Evolutionary conservation across 2,797 vertebrate species (phyloP).

Genomic region (Myotis findleyi): DNA sequence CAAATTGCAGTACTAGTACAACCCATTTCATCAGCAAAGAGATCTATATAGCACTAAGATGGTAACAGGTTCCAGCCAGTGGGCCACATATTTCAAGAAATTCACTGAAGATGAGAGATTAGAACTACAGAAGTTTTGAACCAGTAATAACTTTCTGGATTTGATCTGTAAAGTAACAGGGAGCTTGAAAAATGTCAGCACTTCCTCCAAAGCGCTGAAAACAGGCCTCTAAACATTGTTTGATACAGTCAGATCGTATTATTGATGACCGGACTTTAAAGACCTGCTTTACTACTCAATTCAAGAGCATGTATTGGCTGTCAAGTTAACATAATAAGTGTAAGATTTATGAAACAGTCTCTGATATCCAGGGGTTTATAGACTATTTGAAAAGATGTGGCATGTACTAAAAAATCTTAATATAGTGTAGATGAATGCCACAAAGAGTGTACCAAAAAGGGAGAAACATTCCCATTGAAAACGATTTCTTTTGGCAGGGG

Average conservation of each 20-base stretch:
- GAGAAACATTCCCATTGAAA: neutral
- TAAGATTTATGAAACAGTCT: slow-evolving; percentile 21
- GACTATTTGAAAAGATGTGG: neutral
- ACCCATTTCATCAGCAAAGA: slow-evolving; percentile 27
- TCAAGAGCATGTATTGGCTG: neutral
- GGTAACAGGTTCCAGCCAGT: neutral
- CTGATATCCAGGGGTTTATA: neutral
- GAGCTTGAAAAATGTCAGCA: slow-evolving; percentile 44
- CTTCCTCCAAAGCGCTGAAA: slow-evolving; percentile 5
- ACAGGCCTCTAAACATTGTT: slow-evolving; percentile 10
- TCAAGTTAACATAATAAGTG: neutral
- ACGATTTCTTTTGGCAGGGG: accelerated
- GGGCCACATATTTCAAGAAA: neutral
- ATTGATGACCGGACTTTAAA: slow-evolving; percentile 17
- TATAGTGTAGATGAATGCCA: neutral
- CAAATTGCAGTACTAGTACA: neutral
- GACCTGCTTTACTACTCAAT: neutral
- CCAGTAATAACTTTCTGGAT: neutral
- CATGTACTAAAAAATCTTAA: neutral
- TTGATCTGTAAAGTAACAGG: neutral
- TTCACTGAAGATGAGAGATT: neutral
- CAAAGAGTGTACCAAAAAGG: neutral
- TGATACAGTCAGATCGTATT: neutral
- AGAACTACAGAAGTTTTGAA: neutral
- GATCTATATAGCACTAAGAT: neutral